Percentiles rank a stretch among this genome's conserved stretches.
phyloP scores from a whole-genome alignment of 2,888 invertebrate species.

The Scaptomyza reducta region DNA sequence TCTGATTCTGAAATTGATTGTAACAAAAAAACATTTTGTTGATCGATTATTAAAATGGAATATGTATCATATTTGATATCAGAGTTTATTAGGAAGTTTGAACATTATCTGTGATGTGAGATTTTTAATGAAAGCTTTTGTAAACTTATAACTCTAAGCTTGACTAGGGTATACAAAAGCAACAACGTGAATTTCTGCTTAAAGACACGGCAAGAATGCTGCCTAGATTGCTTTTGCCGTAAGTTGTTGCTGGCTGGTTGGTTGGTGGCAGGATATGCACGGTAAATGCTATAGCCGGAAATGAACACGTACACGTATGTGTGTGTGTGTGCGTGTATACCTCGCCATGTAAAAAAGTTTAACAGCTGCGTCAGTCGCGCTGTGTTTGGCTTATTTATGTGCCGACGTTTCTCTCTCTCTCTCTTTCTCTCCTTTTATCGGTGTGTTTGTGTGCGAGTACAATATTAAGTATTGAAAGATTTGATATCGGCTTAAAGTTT shows the following conservation, averaged over 20 bases:
- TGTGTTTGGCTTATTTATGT: slow-evolving; percentile 51
- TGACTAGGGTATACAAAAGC: neutral
- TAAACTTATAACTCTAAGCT: too few species aligned
- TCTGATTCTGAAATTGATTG: too few species aligned
- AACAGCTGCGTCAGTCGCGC: slow-evolving; percentile 42
- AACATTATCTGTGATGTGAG: too few species aligned
- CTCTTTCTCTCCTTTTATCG: neutral
- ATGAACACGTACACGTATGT: slow-evolving; percentile 70
- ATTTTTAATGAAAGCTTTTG: too few species aligned
- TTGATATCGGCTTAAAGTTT: slow-evolving; percentile 77
- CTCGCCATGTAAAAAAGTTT: slow-evolving; percentile 56
- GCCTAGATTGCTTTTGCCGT: slow-evolving; percentile 32
- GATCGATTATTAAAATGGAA: neutral
- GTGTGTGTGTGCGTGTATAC: slow-evolving; percentile 35
- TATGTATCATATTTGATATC: neutral
- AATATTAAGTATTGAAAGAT: slow-evolving; percentile 77
- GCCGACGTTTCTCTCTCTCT: slow-evolving; percentile 19
- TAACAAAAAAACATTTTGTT: neutral
- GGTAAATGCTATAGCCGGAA: slow-evolving; percentile 75
- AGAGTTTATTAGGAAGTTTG: neutral
- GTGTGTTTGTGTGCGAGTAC: slow-evolving; percentile 34
- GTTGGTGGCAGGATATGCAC: slow-evolving; percentile 67
- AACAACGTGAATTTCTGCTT: slow-evolving; percentile 15
- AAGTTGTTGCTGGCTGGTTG: slow-evolving; percentile 11
- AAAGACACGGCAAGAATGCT: slow-evolving; percentile 42